phyloP scores from a whole-genome alignment of 1,140 invertebrate species.

The Drosophila sulfurigaster region DNA sequence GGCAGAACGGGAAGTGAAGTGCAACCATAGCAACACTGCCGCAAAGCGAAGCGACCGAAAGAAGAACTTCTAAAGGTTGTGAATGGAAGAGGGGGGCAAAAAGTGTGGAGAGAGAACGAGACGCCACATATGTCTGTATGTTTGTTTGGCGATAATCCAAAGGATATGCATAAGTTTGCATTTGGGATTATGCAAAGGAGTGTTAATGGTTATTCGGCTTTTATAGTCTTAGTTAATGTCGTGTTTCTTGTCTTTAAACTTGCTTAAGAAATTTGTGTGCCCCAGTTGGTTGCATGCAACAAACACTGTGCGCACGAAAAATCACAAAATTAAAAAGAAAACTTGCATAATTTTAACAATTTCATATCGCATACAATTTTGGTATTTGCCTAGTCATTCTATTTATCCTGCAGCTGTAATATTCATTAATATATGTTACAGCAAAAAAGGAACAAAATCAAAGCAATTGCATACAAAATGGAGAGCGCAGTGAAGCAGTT shows the following conservation, averaged over 20 bases:
- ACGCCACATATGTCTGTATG: constrained; percentile 8
- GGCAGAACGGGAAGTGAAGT: constrained; percentile 37
- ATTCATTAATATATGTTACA: neutral
- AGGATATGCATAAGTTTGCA: constrained; percentile 30
- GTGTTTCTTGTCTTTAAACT: constrained; percentile 9
- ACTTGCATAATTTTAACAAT: no score
- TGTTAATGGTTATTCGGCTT: constrained; percentile 26
- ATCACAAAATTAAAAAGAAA: neutral
- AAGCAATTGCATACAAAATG: constrained; percentile 64
- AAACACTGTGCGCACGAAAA: no score
- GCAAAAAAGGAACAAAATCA: constrained; percentile 47
- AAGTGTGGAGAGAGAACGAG: neutral
- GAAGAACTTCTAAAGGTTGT: constrained; percentile 8
- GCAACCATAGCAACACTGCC: constrained; percentile 47
- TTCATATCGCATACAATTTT: no score
- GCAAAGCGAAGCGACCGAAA: constrained; percentile 40
- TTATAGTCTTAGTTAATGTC: constrained; percentile 11
- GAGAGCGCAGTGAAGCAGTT: constrained; percentile 52
- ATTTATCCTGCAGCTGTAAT: neutral
- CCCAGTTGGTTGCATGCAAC: neutral
- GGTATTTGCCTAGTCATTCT: no score
- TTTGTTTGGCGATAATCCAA: constrained; percentile 32
- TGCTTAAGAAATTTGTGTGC: neutral
- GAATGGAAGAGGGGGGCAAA: no score
- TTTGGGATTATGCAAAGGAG: constrained; percentile 29